Evolutionary conservation across 2,113 vertebrate species (phyloP), one percentile per base, ranked within the genome.

Genomic region (Solenodon paradoxus): DNA sequence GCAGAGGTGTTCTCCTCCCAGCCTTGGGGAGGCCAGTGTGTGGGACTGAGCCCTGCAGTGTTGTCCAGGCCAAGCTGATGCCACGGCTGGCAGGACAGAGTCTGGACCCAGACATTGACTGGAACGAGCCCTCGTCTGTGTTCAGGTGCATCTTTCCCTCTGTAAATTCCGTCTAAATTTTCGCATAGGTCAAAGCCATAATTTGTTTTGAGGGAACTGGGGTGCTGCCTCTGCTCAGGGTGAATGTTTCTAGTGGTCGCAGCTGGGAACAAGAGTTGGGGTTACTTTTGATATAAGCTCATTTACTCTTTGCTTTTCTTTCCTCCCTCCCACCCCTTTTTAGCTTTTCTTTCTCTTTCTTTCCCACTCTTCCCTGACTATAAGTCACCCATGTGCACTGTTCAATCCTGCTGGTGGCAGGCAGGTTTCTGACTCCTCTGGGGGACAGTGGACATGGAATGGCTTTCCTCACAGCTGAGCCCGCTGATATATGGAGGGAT

Each of bases 391-490:
- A 0, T 72, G 69, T 10, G 5, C 75, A 75, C 32, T 71, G 74
- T 45, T 87, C 69, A 68, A 17, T 55, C 38, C 35, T 90, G 42
- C 32, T 81, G 71, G 78, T 68, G 57, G 59, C 90, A 83, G 74
- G 68, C 13, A 4, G 82, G 45, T 64, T 66, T 63, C 78, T 20
- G 38, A 66, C 22, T 69, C 45, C n/a, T 59, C 32, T 6, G 16
- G 51, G 66, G 49, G 19, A 24, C 11, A 32, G 1, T 74, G 38
- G 64, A 19, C 40, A 16, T 15, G 84, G 51, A 61, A 40, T 9
- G 87, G 28, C 69, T 84, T 87, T 95, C 80, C 28, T 53, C 9
- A 61, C 92, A 92, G 63, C 89, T 47, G 42, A 96, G 83, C 79
- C 28, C 38, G 8, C 64, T 92, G 53, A 80, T 85, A 11, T 45